Evolutionary conservation across 2,797 vertebrate species (phyloP).

Genomic region (Parotocinclus haroldoi): DNA sequence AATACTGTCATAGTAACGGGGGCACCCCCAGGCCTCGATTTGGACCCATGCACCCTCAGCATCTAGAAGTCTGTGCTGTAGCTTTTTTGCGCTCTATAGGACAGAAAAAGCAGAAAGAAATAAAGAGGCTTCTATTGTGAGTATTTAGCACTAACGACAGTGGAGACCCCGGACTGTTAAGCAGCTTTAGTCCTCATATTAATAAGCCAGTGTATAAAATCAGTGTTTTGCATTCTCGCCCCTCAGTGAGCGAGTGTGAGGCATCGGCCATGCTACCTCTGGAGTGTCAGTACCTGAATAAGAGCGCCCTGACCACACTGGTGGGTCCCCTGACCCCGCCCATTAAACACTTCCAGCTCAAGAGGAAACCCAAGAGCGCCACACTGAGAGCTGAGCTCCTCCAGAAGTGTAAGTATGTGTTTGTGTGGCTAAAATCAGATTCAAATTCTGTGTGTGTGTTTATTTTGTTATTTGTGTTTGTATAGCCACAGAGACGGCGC

Average conservation of each 20-base stretch:
- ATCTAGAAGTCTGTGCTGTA: too few relatives aligned
- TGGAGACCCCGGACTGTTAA: too few relatives aligned
- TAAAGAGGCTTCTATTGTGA: too few relatives aligned
- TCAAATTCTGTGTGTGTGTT: background rate
- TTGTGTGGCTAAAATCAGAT: too few relatives aligned
- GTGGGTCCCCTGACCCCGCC: constrained; percentile 94
- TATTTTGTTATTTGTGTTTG: background rate
- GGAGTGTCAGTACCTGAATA: constrained; percentile 97
- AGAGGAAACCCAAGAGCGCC: constrained; percentile 96
- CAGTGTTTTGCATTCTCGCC: background rate
- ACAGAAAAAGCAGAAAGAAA: too few relatives aligned
- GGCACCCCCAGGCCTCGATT: too few relatives aligned
- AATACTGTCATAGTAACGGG: too few relatives aligned
- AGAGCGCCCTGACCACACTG: constrained; percentile 90
- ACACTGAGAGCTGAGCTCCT: constrained; percentile 94
- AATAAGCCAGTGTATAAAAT: too few relatives aligned
- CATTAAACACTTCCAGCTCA: constrained; percentile 96
- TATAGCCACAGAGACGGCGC: constrained; percentile 93
- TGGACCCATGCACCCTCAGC: too few relatives aligned
- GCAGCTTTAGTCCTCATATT: too few relatives aligned
- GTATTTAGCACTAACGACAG: too few relatives aligned
- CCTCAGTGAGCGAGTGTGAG: constrained; percentile 91
- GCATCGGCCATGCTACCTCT: constrained; percentile 93
- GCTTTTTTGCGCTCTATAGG: too few relatives aligned
- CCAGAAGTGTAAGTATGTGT: constrained; percentile 82